Evolutionary conservation across 2,888 invertebrate species (phyloP).

Genomic region (Drosophila cognata): DNA sequence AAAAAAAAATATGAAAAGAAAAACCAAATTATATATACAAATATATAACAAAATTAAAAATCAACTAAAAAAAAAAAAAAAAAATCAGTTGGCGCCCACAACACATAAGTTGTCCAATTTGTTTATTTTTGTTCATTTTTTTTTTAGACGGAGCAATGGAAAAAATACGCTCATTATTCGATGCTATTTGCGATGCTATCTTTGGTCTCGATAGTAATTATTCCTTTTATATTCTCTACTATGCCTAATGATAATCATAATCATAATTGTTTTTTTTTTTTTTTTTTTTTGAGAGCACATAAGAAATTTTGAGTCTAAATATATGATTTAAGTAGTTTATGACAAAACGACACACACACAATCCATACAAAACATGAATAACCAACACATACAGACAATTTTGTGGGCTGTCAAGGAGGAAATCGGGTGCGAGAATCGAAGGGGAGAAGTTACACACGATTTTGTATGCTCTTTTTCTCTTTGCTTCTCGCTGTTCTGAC

Average conservation of each 20-base stretch:
- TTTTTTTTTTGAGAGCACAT: constrained; percentile 74
- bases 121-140: constrained; percentile 71
- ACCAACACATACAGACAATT: constrained; percentile 17
- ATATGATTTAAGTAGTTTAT: constrained; percentile 53
- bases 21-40: constrained; percentile 41
- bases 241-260: constrained; percentile 71
- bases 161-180: constrained; percentile 81
- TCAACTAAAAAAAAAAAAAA: constrained; percentile 33
- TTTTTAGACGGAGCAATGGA: constrained; percentile 80
- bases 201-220: constrained; percentile 81
- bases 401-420: not conserved
- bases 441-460: not conserved
- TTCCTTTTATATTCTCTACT: constrained; percentile 75
- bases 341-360: constrained; percentile 26
- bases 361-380: constrained; percentile 15
- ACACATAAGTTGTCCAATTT: constrained; percentile 75
- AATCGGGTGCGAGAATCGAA: constrained; percentile 1
- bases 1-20: constrained; percentile 57
- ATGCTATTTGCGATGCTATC: constrained; percentile 80
- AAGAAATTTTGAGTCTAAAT: constrained; percentile 55
- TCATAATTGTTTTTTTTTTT: constrained; percentile 57
- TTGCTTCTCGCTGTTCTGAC: not conserved
- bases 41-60: constrained; percentile 13
- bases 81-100: constrained; percentile 50
- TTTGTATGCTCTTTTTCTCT: not conserved